Evolutionary conservation across 1,140 invertebrate genomes (phyloP), one percentile per base, ranked within the genome.

Genomic region (Camponotus pennsylvanicus): DNA sequence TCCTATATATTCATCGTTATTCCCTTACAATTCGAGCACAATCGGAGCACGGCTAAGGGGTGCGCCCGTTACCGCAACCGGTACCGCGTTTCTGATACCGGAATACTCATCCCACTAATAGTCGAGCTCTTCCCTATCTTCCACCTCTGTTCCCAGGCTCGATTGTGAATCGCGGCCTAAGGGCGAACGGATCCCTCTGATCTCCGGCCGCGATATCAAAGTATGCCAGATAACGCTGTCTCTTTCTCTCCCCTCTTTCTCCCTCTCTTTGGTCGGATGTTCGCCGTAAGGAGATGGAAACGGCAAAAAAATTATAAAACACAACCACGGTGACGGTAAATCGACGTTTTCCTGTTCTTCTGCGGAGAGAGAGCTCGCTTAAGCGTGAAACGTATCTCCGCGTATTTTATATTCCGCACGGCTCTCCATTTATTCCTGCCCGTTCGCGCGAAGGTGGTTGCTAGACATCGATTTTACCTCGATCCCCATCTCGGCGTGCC

Each of bases 401-500:
- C 69, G 79, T 83, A 83, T 83, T 83, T 83, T 75, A 83, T 83
- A 83, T 83, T 83, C 79, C 79, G 79, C 69, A 83, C 69, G 79
- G 79, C 55, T 73, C 79, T 83, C 79, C 79, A 83, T 83, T 83
- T 83, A 83, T 83, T 83, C 69, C 69, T 57, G 79, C 40, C 69
- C 79, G 79, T 83, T 83, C 79, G 79, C 79, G 79, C 69, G 69
- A 83, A 83, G 79, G 69, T 83, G 69, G 55, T 73, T 75, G 69
- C 79, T 83, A 83, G 79, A 73, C 79, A 83, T 83, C 79, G 79
- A 83, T 83, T 83, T 83, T 83, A 83, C 79, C 79, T 83, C 79
- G 79, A 83, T 83, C 69, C 55, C 78, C 52, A 71, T 82, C 79
- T 83, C 79, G 40, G 52, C 79, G 40, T 57, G 79, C 40, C 52